Evolutionary conservation across 2,888 invertebrate species (phyloP).

Genomic region (Luperina testacea): DNA sequence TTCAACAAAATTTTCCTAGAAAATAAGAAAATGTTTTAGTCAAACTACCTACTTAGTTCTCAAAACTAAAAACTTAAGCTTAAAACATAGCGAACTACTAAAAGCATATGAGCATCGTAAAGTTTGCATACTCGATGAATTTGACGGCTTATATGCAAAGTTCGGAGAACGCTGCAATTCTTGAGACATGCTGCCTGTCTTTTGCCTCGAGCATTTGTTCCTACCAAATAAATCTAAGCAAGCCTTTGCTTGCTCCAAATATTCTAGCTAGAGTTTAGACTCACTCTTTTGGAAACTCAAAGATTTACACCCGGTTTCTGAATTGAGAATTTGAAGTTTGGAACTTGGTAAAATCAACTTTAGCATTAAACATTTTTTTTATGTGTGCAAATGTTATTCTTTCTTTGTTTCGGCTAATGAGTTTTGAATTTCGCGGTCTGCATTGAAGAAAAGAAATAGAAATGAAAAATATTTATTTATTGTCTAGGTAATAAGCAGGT

Average conservation of each 20-base stretch:
- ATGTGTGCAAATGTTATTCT: no score
- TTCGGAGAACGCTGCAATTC: conserved; percentile 46
- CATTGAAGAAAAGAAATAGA: no score
- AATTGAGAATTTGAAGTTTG: neutral
- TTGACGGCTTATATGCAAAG: conserved; percentile 51
- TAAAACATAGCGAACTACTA: conserved; percentile 32
- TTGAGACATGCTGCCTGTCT: conserved; percentile 38
- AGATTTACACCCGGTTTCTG: neutral
- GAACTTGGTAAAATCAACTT: neutral
- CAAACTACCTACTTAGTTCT: conserved; percentile 11
- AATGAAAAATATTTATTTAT: no score
- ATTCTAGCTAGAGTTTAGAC: conserved; percentile 11
- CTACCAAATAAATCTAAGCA: conserved; percentile 10
- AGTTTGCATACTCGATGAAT: conserved; percentile 54
- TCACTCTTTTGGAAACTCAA: conserved; percentile 29
- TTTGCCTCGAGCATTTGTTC: conserved; percentile 32
- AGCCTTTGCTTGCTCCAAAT: conserved; percentile 30
- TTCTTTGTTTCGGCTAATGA: no score
- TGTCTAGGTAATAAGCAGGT: no score
- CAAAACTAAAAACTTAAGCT: conserved; percentile 42
- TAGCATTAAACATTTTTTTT: no score
- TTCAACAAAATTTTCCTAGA: neutral
- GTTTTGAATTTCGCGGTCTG: no score
- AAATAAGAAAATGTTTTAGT: conserved; percentile 31
- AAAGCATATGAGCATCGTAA: conserved; percentile 57